Base-by-base conservation (phyloP, 2,888 invertebrate species). In the Xylocampa areola region DNA sequence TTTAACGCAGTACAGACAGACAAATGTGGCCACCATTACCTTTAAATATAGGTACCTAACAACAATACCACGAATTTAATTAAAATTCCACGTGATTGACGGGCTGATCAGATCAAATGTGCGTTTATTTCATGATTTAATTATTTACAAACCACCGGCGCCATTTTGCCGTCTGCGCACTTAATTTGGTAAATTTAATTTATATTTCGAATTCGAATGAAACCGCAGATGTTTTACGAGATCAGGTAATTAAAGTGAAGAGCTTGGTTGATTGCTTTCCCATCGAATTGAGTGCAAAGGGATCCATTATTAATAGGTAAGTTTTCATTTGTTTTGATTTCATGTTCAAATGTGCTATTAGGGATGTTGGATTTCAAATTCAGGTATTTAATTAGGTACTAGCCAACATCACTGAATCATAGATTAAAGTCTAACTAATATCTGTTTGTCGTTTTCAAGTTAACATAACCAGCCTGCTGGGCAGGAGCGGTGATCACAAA, bases 171-270 rank as follows among this genome's bases (percentile, higher is more conserved):
- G 55, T 60, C 51, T 67, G 67, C 58, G 54, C 58, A 66, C 63
- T 78, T 77, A 66, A 81, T 80, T 79, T 73, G 58, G 75, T 67
- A 68, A 74, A 77, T 80, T 75, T 76, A 77, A 83, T 82, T 84
- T 79, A 80, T 78, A 63, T 77, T 68, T 76, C 51, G 52, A 64
- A 60, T 75, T 49, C 43, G 47, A 57, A 54, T 51, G 67, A 62
- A 67, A 82, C 80, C 87, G 74, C 88, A 89, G 88, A 82, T 89
- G 90, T 80, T 84, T 72, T 55, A 60, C 54, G 73, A 64, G 70
- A 68, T 69, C 73, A 72, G 74, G 75, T 83, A 87, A 89, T 89
- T 86, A 85, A 88, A 82, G 69, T 71, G 77, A 69, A 72, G 73
- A 72, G 76, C 55, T 63, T 71, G 68, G 65, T 40, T 76, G 63